Conservation (phyloP, 2,113 vertebrate species). For the Rhizomys pruinosus region DNA sequence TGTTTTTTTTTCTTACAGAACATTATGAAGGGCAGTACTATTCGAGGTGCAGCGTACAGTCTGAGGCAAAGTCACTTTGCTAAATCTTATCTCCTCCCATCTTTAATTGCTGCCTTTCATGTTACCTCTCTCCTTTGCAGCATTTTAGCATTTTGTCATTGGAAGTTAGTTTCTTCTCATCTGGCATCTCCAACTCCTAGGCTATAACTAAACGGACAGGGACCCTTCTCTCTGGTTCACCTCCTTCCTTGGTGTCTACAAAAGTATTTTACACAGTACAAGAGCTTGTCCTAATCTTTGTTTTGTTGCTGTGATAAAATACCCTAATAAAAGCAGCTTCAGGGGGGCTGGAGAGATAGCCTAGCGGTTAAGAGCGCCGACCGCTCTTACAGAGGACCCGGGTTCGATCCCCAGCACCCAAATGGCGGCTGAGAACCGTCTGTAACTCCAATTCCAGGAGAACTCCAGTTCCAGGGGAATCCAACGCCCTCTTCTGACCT, state of each 20-base stretch:
- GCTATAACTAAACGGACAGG: background rate
- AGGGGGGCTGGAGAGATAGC: no score
- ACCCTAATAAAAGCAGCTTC: background rate
- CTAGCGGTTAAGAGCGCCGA: no score
- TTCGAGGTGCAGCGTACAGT: background rate
- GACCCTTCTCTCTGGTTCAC: background rate
- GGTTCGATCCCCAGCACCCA: no score
- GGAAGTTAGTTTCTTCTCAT: background rate
- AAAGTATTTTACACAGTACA: background rate
- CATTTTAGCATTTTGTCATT: background rate
- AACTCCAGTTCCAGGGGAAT: no score
- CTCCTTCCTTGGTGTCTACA: background rate
- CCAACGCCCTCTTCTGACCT: no score
- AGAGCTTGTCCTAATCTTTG: background rate
- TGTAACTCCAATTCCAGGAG: no score
- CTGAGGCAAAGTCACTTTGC: background rate
- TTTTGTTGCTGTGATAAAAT: background rate
- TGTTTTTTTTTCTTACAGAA: no score
- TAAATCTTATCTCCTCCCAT: background rate
- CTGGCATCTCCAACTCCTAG: background rate
- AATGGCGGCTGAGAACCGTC: no score
- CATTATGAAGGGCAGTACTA: background rate
- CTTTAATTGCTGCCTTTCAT: background rate
- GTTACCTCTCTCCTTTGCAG: background rate
- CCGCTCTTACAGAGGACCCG: no score